Conservation (phyloP, 1,140 invertebrate genomes). For the Bombus sibiricus region DNA sequence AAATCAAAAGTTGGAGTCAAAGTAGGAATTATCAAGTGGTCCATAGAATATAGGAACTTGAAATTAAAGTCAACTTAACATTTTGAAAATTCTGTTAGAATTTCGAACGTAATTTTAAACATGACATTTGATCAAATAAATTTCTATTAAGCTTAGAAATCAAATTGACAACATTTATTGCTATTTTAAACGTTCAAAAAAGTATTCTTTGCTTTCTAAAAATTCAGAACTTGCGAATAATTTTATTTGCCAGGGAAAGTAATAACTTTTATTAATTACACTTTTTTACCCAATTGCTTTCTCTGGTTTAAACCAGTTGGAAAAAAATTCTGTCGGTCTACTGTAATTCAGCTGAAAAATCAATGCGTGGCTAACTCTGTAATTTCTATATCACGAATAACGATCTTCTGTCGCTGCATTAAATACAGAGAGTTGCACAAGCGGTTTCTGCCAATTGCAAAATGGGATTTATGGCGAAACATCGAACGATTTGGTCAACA, state of each 20-base stretch:
- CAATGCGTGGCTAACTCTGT: conserved; percentile 10
- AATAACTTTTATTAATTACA: background rate
- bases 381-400: conserved; percentile 29
- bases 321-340: background rate
- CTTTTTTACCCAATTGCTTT: background rate
- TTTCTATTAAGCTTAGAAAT: too few relatives aligned
- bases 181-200: too few relatives aligned
- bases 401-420: conserved; percentile 30
- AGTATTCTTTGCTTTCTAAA: too few relatives aligned
- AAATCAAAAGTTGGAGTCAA: too few relatives aligned
- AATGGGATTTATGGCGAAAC: conserved; percentile 24
- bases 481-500: conserved; percentile 17
- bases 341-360: background rate
- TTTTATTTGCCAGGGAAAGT: background rate
- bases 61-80: too few relatives aligned
- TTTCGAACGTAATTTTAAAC: too few relatives aligned
- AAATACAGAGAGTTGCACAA: conserved; percentile 5
- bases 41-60: too few relatives aligned
- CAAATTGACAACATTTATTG: too few relatives aligned
- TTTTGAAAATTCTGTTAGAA: too few relatives aligned
- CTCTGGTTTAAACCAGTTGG: background rate
- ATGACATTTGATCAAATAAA: too few relatives aligned
- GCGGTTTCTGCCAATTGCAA: conserved; percentile 38
- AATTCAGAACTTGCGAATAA: background rate
- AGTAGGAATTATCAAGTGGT: too few relatives aligned